Conservation (phyloP, 1,140 invertebrate species). For the Tetraneura akinire region DNA sequence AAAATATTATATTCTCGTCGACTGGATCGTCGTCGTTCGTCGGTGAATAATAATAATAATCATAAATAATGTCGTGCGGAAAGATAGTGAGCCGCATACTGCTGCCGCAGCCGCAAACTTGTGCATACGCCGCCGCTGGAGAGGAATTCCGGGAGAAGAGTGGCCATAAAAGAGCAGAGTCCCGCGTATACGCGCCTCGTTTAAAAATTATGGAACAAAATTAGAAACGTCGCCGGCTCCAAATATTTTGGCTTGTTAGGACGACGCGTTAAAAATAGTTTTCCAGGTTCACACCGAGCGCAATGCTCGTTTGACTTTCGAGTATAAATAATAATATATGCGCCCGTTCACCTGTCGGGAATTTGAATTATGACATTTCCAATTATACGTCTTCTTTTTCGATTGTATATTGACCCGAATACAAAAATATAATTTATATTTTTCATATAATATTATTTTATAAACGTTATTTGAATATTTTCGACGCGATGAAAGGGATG, state of each 20-base stretch:
- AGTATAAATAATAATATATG: background rate
- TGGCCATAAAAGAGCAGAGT: background rate
- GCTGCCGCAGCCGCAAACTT: background rate
- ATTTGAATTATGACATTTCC: no score
- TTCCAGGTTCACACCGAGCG: conserved; percentile 17
- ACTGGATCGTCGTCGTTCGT: no score
- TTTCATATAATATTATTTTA: no score
- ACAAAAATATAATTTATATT: no score
- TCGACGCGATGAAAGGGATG: no score
- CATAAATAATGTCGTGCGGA: no score
- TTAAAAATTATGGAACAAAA: conserved; percentile 50
- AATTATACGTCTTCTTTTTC: no score
- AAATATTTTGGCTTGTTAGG: conserved; percentile 51
- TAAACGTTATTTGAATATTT: no score
- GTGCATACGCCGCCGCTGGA: background rate
- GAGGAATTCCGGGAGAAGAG: conserved; percentile 35
- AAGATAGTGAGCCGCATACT: no score
- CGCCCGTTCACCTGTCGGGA: background rate
- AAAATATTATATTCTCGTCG: no score
- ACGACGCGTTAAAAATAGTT: conserved; percentile 33
- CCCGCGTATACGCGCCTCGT: background rate
- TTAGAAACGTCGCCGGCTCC: conserved; percentile 47
- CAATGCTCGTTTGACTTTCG: background rate
- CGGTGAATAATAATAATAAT: no score
- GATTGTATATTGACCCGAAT: no score